phyloP scores from a whole-genome alignment of 2,797 vertebrate species.

The Aratinga solstitialis region DNA sequence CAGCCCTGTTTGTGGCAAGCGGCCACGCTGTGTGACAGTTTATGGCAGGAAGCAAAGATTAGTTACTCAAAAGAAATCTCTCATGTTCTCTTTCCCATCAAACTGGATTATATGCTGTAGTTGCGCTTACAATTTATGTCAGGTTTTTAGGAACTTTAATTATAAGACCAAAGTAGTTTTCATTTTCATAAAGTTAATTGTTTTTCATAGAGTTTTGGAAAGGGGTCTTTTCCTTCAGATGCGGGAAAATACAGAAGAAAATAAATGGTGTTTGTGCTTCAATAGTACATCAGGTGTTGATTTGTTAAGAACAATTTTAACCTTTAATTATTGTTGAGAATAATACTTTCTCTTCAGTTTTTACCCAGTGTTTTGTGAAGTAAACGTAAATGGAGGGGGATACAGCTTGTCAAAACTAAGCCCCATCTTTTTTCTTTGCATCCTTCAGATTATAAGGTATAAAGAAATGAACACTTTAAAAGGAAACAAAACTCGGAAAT shows the following conservation, averaged over 20 bases:
- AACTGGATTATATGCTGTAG: neutral
- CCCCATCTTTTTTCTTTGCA: neutral
- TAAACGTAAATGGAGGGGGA: neutral
- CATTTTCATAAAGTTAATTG: neutral
- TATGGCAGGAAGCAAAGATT: neutral
- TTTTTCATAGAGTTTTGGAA: neutral
- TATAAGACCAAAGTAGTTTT: neutral
- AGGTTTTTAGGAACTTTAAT: neutral
- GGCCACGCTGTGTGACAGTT: neutral
- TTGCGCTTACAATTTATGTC: neutral
- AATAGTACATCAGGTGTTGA: neutral
- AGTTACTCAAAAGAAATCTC: neutral
- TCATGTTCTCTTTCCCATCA: neutral
- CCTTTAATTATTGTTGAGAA: neutral
- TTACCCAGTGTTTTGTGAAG: neutral
- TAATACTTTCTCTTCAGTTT: neutral
- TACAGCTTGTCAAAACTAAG: neutral
- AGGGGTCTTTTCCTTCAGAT: neutral
- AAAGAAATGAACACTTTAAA: slow-evolving; percentile 46
- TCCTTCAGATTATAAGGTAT: slow-evolving; percentile 10
- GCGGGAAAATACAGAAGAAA: neutral
- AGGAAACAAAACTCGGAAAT: slow-evolving; percentile 58
- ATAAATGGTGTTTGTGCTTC: neutral
- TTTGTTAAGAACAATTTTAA: neutral
- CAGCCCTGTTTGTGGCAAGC: neutral